phyloP scores from a whole-genome alignment of 37 sponge, comb jelly and placozoan species.

The Oopsacas minuta region DNA sequence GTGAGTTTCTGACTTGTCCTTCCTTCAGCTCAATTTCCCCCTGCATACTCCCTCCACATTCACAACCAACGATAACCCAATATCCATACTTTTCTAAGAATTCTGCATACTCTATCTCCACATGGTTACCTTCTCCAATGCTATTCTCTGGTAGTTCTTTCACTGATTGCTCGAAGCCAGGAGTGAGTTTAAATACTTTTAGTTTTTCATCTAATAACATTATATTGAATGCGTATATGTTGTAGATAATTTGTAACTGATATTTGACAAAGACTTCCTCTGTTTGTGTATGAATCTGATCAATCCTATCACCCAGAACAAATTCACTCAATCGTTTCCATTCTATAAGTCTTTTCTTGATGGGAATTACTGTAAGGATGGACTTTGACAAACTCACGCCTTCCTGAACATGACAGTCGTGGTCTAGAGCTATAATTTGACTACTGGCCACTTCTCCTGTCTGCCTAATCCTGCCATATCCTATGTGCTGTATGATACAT shows the following conservation, averaged over 20 bases:
- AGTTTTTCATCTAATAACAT: not conserved
- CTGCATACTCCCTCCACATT: not conserved
- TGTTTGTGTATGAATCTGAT: not conserved
- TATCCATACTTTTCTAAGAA: not conserved
- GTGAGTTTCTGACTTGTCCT: not conserved
- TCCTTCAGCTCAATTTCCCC: not conserved
- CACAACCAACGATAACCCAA: not conserved
- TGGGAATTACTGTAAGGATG: not conserved
- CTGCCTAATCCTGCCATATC: not conserved
- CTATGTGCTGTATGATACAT: not conserved
- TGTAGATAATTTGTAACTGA: not conserved
- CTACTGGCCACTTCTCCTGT: not conserved
- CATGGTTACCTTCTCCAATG: not conserved
- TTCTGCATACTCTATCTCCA: not conserved
- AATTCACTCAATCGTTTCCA: not conserved
- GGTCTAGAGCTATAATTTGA: not conserved
- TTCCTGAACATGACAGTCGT: not conserved
- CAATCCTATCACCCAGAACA: not conserved
- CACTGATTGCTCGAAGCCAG: conserved; percentile 5
- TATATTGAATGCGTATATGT: not conserved
- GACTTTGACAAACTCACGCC: not conserved
- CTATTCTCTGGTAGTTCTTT: not conserved
- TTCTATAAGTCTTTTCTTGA: not conserved
- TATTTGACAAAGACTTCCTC: not conserved
- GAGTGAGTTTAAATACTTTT: not conserved